These are phyloP conservation scores for Heliocidaris erythrogramma DNA, from an alignment of 35 echinoderm and acorn worm species.

Conservation along the genomic window DNA sequence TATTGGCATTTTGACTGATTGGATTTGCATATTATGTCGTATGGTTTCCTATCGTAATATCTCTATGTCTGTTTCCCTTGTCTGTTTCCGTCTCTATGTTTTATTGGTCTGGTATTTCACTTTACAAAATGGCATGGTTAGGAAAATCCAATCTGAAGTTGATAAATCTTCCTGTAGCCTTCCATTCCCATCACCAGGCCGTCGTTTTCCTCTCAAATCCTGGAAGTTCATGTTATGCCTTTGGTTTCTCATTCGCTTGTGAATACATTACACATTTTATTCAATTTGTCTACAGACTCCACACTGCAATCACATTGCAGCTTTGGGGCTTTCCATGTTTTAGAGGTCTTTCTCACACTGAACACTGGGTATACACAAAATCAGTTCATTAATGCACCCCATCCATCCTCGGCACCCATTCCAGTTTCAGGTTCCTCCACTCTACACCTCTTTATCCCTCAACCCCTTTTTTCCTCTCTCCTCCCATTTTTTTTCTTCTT, in stretches of 20 bases:
- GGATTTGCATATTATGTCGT: neutral
- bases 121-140: neutral
- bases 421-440: neutral
- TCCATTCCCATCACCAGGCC: neutral
- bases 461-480: neutral
- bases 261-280: neutral
- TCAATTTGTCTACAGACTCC: neutral
- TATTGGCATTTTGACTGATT: slow-evolving; percentile 17
- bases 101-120: neutral
- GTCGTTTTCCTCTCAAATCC: neutral
- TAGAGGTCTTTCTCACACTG: neutral
- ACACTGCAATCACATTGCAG: neutral
- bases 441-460: neutral
- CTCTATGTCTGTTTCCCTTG: neutral
- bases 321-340: neutral
- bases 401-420: neutral
- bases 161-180: slow-evolving; percentile 2
- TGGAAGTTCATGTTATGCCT: neutral
- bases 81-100: slow-evolving; percentile 2
- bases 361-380: no score
- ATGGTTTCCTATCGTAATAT: neutral
- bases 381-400: neutral
- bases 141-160: neutral
- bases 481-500: neutral
- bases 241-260: neutral